phyloP scores from a whole-genome alignment of 2,888 invertebrate genomes.

The Drosophila anomalata region DNA sequence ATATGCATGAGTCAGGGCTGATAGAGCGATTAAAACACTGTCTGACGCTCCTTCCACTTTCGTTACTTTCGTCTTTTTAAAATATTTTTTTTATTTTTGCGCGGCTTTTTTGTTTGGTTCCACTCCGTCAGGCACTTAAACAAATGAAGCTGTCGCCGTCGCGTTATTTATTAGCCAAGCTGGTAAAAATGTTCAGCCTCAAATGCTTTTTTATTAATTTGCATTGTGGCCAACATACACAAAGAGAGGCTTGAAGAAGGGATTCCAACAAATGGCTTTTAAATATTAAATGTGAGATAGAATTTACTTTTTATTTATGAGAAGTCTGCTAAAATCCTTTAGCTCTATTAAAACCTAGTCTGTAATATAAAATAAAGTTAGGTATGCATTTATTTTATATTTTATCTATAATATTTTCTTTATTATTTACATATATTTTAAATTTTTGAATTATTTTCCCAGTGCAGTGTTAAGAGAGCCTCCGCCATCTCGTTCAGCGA shows the following conservation, averaged over 20 bases:
- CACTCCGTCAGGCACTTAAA: slow-evolving; percentile 68
- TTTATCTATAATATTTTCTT: neutral
- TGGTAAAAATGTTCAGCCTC: slow-evolving; percentile 70
- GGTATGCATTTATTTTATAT: too few species aligned
- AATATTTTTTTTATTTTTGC: slow-evolving; percentile 16
- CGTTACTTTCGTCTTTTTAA: slow-evolving; percentile 34
- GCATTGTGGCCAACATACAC: slow-evolving; percentile 62
- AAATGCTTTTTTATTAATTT: slow-evolving; percentile 78
- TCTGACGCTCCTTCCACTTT: slow-evolving; percentile 30
- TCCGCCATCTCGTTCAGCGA: slow-evolving; percentile 58
- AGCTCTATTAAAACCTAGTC: too few species aligned
- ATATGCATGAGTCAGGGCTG: slow-evolving; percentile 38
- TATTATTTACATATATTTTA: too few species aligned
- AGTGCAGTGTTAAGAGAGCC: slow-evolving; percentile 9
- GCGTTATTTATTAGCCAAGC: slow-evolving; percentile 72
- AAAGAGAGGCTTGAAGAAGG: slow-evolving; percentile 11
- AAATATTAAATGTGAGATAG: too few species aligned
- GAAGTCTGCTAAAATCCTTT: too few species aligned
- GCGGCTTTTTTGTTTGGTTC: slow-evolving; percentile 18
- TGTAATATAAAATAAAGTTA: neutral
- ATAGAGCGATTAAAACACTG: slow-evolving; percentile 43
- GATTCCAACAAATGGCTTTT: neutral
- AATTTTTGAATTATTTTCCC: neutral
- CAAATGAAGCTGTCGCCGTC: slow-evolving; percentile 76
- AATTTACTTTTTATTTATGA: too few species aligned